Evolutionary conservation across 2,113 vertebrate genomes (phyloP).

Genomic region (Megatriorchis doriae): DNA sequence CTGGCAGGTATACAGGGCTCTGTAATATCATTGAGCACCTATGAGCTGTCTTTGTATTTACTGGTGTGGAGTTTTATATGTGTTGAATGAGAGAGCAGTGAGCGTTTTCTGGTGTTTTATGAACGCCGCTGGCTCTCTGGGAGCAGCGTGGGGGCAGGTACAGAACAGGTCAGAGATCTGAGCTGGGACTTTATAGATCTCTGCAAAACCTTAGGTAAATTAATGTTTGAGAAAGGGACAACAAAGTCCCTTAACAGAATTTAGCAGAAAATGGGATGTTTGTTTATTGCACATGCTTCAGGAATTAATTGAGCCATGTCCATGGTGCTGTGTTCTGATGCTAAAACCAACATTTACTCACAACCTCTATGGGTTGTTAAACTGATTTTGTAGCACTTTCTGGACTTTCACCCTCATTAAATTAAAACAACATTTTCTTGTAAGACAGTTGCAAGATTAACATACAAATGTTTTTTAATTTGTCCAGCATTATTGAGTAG

Average conservation of each 20-base stretch:
- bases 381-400: neutral
- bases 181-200: neutral
- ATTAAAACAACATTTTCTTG: neutral
- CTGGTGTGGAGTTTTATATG: neutral
- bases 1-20: neutral
- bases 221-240: neutral
- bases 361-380: neutral
- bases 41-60: accelerated
- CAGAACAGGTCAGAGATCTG: neutral
- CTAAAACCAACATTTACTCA: neutral
- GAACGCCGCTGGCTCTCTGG: neutral
- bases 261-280: neutral
- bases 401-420: neutral
- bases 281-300: neutral
- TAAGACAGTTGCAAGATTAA: neutral
- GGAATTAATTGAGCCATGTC: neutral
- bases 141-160: neutral
- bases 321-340: neutral
- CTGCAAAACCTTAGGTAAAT: neutral
- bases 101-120: neutral
- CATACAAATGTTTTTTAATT: neutral
- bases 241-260: neutral
- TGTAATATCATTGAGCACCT: neutral
- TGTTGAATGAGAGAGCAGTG: accelerated
- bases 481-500: neutral